phyloP scores from a whole-genome alignment of 2,113 vertebrate species.

The Gracilinanus agilis region DNA sequence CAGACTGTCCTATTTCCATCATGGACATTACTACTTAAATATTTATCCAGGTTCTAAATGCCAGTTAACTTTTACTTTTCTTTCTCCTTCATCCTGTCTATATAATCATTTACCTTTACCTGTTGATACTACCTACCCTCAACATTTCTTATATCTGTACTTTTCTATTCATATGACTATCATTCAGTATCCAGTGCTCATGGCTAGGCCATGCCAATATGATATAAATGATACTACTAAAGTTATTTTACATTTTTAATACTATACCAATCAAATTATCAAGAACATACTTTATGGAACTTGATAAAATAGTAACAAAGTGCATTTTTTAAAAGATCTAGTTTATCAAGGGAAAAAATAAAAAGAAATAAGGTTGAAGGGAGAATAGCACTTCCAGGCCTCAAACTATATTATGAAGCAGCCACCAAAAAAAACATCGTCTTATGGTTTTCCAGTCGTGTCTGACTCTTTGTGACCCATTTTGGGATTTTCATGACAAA shows the following conservation, averaged over 20 bases:
- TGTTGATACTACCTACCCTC: background rate
- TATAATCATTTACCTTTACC: background rate
- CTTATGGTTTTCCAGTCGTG: no score
- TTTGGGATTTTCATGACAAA: no score
- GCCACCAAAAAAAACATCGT: background rate
- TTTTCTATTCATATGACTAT: background rate
- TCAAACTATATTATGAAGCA: background rate
- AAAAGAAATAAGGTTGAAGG: background rate
- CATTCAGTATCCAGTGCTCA: background rate
- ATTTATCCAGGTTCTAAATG: background rate
- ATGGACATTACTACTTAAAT: background rate
- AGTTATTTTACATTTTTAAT: background rate
- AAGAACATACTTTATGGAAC: background rate
- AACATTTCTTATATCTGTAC: background rate
- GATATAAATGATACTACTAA: background rate
- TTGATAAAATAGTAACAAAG: background rate
- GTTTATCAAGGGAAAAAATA: background rate
- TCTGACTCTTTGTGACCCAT: no score
- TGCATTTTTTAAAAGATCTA: background rate
- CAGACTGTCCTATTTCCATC: background rate
- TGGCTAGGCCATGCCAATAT: background rate
- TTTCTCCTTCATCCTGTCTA: background rate
- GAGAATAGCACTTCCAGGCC: background rate
- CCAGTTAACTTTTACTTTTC: background rate
- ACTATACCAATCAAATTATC: background rate